Base-by-base conservation (phyloP, 2,113 vertebrate genomes). In the Boulengeromyrus knoepffleri region DNA sequence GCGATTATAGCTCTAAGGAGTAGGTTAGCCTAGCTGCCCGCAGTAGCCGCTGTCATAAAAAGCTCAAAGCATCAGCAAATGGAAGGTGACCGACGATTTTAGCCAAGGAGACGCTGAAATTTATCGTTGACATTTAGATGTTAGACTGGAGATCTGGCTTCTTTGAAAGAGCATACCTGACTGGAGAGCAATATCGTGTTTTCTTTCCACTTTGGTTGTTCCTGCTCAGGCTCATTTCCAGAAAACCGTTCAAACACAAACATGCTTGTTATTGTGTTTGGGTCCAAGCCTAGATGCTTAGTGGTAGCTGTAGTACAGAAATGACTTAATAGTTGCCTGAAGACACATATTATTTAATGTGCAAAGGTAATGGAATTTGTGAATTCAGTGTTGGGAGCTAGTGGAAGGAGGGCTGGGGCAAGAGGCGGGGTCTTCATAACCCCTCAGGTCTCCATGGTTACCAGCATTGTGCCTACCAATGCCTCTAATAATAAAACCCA, bases 261-360 rank as follows among this genome's bases (percentile, higher is more conserved):
- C 62, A 70, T 70, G n/a, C 36, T 8, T 42, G n/a, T 80, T 77
- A 17, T 39, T 80, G 74, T 42, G 74, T 80, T 80, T 80, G 74
- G 74, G 17, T 39, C 31, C 74, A 42, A 19, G 31, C 74, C 74
- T 42, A 80, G 31, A 42, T 42, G 13, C 36, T 80, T 80, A 42
- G 74, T 80, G 36, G 74, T 80, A 80, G 74, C 74, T 42, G 74
- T 5, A 36, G 74, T 42, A 42, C 74, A 80, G 36, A 80, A 80
- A 80, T 80, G 36, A 80, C 74, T 42, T 42, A 80, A 80, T 80
- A 80, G 74, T 80, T 80, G 74, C 74, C 74, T 80, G 74, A 39
- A 80, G 74, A 42, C 15, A 39, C 36, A 5, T 80, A 42, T 80
- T 39, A 80, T 80, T 80, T 80, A 80, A 80, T 42, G 74, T 80